Conservation (phyloP, 2,888 invertebrate species). For the Andrena praecox region DNA sequence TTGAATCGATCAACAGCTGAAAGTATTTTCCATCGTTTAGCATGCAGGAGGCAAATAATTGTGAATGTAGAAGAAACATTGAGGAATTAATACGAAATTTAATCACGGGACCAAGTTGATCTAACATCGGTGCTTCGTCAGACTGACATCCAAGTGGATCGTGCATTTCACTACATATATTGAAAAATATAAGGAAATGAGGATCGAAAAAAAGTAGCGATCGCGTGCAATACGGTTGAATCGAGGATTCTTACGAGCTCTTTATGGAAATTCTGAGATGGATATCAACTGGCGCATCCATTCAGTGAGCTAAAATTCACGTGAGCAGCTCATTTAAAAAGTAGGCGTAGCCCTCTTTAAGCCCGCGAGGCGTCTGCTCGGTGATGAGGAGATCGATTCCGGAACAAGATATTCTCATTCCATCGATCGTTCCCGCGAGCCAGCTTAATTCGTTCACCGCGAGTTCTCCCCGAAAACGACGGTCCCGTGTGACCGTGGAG, state of each 20-base stretch:
- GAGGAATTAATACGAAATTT: not conserved
- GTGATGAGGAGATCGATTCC: conserved; percentile 11
- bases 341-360: conserved; percentile 81
- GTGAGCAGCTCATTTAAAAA: conserved; percentile 80
- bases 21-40: conserved; percentile 2
- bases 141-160: conserved; percentile 11
- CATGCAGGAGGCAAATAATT: not conserved
- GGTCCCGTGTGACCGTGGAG: not conserved
- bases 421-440: not conserved
- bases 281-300: conserved; percentile 50
- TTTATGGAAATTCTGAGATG: not conserved
- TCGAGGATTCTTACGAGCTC: not conserved
- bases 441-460: not conserved
- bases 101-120: not conserved
- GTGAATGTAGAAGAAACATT: not conserved
- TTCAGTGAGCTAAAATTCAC: conserved; percentile 75
- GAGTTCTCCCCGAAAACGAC: not conserved
- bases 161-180: not conserved
- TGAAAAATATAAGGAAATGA: conserved; percentile 8
- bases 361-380: conserved; percentile 73
- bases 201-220: conserved; percentile 14
- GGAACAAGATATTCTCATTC: conserved; percentile 5
- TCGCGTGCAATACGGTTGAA: not conserved
- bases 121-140: not conserved
- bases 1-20: conserved; percentile 46